Evolutionary conservation across 2,113 vertebrate species (phyloP).

Genomic region (Platichthys stellatus): DNA sequence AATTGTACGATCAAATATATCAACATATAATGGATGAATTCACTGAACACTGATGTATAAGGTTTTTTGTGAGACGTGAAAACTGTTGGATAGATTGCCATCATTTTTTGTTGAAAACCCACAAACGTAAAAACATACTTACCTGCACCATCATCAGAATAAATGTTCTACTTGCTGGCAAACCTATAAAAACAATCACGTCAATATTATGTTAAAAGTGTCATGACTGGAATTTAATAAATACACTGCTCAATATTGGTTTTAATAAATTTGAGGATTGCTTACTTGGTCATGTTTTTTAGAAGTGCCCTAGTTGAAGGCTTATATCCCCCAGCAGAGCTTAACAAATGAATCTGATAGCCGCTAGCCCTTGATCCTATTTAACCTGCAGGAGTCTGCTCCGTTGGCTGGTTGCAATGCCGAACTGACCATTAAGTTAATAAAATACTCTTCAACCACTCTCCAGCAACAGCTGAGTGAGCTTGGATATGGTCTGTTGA

Average conservation of each 20-base stretch:
- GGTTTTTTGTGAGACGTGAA: too few species aligned
- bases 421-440: conserved; percentile 62
- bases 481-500: conserved; percentile 44
- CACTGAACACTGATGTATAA: too few species aligned
- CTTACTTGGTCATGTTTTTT: not conserved
- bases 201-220: not conserved
- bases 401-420: conserved; percentile 36
- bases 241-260: not conserved
- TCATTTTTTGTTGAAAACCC: too few species aligned
- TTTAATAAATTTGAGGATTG: not conserved
- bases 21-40: too few species aligned
- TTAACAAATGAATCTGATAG: not conserved
- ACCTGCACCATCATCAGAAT: too few species aligned
- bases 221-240: too few species aligned
- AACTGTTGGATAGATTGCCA: too few species aligned
- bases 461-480: conserved; percentile 45
- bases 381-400: conserved; percentile 34
- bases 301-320: not conserved
- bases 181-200: too few species aligned
- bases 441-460: conserved; percentile 44
- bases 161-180: too few species aligned
- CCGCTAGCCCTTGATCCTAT: conserved; percentile 1
- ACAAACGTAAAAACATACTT: too few species aligned
- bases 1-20: too few species aligned
- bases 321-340: not conserved